A percentile compares a stretch with the other conserved stretches of the same genome.
These are phyloP conservation scores for Melolontha melolontha DNA, from an alignment of 2,888 invertebrate genomes.

Conservation along the genomic window DNA sequence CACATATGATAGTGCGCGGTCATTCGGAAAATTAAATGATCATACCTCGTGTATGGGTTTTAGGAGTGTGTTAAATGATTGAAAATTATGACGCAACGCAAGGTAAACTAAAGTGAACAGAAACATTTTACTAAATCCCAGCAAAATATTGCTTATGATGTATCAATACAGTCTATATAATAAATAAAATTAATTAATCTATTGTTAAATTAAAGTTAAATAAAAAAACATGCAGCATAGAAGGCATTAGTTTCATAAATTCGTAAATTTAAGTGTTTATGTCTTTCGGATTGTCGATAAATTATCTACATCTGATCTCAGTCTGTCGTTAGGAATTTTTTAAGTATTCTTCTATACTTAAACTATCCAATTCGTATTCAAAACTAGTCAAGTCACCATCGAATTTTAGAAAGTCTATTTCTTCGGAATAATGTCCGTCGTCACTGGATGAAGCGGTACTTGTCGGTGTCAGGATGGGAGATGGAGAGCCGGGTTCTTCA, in stretches of 20 bases:
- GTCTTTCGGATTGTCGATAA: slow-evolving; percentile 13
- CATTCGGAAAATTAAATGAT: no score
- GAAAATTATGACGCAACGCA: no score
- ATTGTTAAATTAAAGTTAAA: no score
- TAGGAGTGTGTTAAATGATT: no score
- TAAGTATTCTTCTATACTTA: slow-evolving; percentile 47
- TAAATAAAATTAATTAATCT: no score
- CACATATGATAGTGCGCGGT: no score
- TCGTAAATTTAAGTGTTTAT: background rate
- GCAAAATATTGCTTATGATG: no score
- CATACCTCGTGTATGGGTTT: no score
- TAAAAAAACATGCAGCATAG: background rate
- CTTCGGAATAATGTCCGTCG: slow-evolving; percentile 58
- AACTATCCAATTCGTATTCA: slow-evolving; percentile 61
- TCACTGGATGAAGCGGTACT: slow-evolving; percentile 61
- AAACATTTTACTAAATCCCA: no score
- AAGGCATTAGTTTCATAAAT: slow-evolving; percentile 14
- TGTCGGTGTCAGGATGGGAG: slow-evolving; percentile 72
- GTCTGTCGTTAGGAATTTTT: slow-evolving; percentile 43
- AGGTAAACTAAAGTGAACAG: no score
- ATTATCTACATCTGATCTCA: slow-evolving; percentile 2
- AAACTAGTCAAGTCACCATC: slow-evolving; percentile 62
- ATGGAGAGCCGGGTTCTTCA: slow-evolving; percentile 67
- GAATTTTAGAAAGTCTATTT: slow-evolving; percentile 60
- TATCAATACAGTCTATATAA: no score